Percentiles rank a stretch among this genome's conserved stretches.
Evolutionary conservation across 2,113 vertebrate genomes (phyloP).

Genomic region (Gallinago undulata): DNA sequence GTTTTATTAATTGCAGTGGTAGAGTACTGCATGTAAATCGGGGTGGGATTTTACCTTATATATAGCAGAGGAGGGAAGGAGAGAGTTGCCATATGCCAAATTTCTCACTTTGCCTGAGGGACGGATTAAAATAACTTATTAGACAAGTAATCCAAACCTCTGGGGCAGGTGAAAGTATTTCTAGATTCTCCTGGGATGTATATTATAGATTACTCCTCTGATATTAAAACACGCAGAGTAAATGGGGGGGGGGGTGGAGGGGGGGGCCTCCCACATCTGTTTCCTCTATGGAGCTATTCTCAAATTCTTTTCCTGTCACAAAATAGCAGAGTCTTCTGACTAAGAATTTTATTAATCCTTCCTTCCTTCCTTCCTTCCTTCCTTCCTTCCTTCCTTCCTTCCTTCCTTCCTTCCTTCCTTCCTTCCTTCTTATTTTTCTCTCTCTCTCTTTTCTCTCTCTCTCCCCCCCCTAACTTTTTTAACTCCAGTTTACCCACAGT

Average conservation of each 20-base stretch:
- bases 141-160: conserved; percentile 4
- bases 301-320: not conserved
- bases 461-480: not conserved
- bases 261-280: not conserved
- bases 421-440: too few relatives aligned
- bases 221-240: not conserved
- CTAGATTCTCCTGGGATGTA: not conserved
- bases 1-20: not conserved
- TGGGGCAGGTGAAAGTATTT: not conserved
- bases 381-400: too few relatives aligned
- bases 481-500: not conserved
- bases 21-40: not conserved
- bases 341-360: not conserved
- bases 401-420: too few relatives aligned
- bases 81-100: not conserved
- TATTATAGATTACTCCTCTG: not conserved
- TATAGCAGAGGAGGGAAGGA: not conserved
- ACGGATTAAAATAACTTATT: conserved; percentile 7
- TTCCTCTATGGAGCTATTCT: not conserved
- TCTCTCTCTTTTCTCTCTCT: too few relatives aligned
- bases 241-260: not conserved
- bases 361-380: too few relatives aligned
- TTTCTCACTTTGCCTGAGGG: conserved; percentile 2
- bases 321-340: not conserved
- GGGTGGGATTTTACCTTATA: not conserved